phyloP scores from a whole-genome alignment of 2,888 invertebrate species.

The Drosophila ezoana region DNA sequence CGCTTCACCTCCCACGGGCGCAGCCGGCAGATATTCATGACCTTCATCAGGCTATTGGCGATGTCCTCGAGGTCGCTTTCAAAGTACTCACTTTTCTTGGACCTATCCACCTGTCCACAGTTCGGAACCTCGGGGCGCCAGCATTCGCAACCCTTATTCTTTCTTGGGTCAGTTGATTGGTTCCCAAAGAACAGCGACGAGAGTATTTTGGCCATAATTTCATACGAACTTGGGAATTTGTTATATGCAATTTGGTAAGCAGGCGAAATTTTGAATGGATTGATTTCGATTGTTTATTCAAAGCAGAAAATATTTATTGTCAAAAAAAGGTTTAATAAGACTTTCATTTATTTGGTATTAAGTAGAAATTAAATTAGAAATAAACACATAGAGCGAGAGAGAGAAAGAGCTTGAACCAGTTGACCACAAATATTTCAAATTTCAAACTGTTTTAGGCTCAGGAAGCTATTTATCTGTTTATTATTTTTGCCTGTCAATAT shows the following conservation, averaged over 20 bases:
- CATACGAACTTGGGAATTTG: conserved; percentile 1
- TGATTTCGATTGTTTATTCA: conserved; percentile 13
- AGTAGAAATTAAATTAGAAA: no score
- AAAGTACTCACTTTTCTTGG: background rate
- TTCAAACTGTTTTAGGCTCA: no score
- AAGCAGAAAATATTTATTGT: background rate
- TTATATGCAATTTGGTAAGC: conserved; percentile 11
- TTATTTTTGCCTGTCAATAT: no score
- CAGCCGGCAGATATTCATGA: conserved; percentile 78
- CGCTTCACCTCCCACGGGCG: conserved; percentile 63
- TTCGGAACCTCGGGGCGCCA: background rate
- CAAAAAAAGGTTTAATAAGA: background rate
- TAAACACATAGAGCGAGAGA: background rate
- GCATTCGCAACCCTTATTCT: conserved; percentile 32
- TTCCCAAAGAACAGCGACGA: conserved; percentile 1
- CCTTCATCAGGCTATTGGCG: conserved; percentile 54
- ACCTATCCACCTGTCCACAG: conserved; percentile 21
- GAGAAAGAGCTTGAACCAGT: background rate
- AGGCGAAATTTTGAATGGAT: background rate
- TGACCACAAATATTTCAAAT: no score
- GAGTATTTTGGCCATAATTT: conserved; percentile 7
- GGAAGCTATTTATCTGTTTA: no score
- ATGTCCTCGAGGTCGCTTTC: conserved; percentile 59
- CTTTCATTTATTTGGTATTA: no score
- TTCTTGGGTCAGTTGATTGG: accelerated